Percentiles rank a stretch among this genome's conserved stretches.
phyloP scores from a whole-genome alignment of 2,888 invertebrate genomes.

The Chloromyia formosa region DNA sequence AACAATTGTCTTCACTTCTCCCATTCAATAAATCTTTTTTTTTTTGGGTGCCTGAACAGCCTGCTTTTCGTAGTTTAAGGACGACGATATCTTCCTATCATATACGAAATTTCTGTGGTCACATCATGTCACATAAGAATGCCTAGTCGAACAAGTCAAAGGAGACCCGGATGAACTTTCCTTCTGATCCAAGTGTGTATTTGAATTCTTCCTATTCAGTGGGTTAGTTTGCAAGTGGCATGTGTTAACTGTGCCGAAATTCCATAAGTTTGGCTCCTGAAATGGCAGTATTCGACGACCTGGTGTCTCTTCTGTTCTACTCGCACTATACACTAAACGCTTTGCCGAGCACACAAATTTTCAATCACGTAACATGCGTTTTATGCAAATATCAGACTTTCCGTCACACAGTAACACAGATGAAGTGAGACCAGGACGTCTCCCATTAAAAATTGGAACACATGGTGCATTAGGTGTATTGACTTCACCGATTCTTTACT shows the following conservation, averaged over 20 bases:
- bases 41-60: not conserved
- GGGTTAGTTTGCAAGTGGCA: conserved; percentile 46
- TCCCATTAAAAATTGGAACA: not conserved
- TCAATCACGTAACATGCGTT: conserved; percentile 1
- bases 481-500: not conserved
- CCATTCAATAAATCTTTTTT: no score
- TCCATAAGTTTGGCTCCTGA: not conserved
- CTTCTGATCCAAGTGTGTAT: not conserved
- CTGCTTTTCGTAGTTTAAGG: not conserved
- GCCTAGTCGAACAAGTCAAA: conserved; percentile 1
- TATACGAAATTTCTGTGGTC: conserved; percentile 19
- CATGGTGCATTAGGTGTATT: not conserved
- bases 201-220: conserved; percentile 40
- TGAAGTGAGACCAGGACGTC: not conserved
- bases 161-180: conserved; percentile 11
- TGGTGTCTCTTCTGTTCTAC: no score
- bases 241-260: conserved; percentile 2
- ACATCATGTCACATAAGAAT: conserved; percentile 9
- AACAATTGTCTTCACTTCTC: not conserved
- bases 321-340: not conserved
- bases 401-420: not conserved
- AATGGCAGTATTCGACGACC: no score
- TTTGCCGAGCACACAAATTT: not conserved
- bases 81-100: not conserved
- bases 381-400: not conserved